Conservation (phyloP, 2,113 vertebrate genomes). For the Willisornis vidua region DNA sequence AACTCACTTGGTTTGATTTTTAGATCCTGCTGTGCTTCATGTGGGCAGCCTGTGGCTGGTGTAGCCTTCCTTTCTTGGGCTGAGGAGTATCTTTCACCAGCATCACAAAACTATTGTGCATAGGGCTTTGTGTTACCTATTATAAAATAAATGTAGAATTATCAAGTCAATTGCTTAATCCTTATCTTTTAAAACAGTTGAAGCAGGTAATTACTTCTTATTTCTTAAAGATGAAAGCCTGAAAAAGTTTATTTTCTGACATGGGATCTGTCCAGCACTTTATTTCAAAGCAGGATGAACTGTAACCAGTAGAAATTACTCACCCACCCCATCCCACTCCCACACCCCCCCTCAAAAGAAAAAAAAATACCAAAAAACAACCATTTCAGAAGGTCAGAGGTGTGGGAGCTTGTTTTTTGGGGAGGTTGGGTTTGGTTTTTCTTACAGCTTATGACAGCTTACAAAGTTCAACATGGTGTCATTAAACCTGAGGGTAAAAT, state of each 20-base stretch:
- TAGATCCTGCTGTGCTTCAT: background rate
- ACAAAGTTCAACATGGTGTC: background rate
- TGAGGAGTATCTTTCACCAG: background rate
- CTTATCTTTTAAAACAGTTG: background rate
- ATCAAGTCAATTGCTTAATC: background rate
- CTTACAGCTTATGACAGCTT: background rate
- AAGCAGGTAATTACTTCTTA: background rate
- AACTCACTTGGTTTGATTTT: background rate
- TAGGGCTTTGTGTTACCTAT: background rate
- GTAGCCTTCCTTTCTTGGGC: background rate
- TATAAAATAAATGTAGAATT: background rate
- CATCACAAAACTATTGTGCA: background rate
- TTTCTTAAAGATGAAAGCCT: background rate
- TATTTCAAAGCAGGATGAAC: background rate
- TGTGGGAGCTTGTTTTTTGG: background rate
- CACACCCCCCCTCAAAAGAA: too few species aligned
- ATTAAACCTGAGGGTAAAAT: background rate
- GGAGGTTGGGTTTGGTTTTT: background rate
- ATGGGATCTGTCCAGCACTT: background rate
- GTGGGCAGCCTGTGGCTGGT: background rate
- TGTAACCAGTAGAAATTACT: background rate
- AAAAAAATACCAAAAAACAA: too few species aligned
- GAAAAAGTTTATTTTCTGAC: background rate
- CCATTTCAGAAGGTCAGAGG: background rate
- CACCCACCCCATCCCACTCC: background rate